These are phyloP conservation scores for Eriosoma lanigerum DNA, from an alignment of 1,140 invertebrate genomes.

Conservation along the genomic window DNA sequence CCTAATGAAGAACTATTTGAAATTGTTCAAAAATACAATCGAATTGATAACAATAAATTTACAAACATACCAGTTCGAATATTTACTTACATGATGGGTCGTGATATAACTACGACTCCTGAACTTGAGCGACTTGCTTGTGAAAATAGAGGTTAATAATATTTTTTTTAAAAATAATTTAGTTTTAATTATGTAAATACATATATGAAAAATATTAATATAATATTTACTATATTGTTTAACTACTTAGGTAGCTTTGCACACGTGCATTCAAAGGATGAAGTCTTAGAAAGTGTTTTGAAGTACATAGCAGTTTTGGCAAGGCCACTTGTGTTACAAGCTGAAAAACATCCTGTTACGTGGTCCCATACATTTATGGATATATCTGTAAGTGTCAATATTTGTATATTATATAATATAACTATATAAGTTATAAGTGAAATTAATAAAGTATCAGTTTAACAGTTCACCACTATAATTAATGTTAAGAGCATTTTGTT, in stretches of 20 bases:
- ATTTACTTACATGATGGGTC: slow-evolving; percentile 95
- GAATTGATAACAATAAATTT: slow-evolving; percentile 63
- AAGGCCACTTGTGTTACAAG: slow-evolving; percentile 79
- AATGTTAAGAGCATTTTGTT: slow-evolving; percentile 52
- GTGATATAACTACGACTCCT: slow-evolving; percentile 87
- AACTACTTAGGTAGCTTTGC: slow-evolving; percentile 76
- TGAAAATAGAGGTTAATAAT: slow-evolving; percentile 30
- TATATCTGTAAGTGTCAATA: slow-evolving; percentile 66
- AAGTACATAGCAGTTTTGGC: slow-evolving; percentile 91
- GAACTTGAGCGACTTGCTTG: slow-evolving; percentile 61
- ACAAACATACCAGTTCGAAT: slow-evolving; percentile 80
- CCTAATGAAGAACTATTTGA: slow-evolving; percentile 74
- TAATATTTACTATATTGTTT: slow-evolving; percentile 41
- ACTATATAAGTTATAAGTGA: neutral
- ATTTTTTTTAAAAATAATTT: neutral
- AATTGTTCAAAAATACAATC: slow-evolving; percentile 85
- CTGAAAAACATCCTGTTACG: slow-evolving; percentile 73
- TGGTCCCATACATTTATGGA: slow-evolving; percentile 90
- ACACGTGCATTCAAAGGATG: slow-evolving; percentile 88
- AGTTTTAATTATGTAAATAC: neutral
- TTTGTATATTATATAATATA: neutral
- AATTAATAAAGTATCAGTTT: neutral
- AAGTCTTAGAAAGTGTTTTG: slow-evolving; percentile 89
- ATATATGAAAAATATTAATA: neutral
- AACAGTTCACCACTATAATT: neutral